Percentiles rank a stretch among this genome's conserved stretches.
phyloP scores from a whole-genome alignment of 2,888 invertebrate genomes.

The Nematopogon swammerdamellus region DNA sequence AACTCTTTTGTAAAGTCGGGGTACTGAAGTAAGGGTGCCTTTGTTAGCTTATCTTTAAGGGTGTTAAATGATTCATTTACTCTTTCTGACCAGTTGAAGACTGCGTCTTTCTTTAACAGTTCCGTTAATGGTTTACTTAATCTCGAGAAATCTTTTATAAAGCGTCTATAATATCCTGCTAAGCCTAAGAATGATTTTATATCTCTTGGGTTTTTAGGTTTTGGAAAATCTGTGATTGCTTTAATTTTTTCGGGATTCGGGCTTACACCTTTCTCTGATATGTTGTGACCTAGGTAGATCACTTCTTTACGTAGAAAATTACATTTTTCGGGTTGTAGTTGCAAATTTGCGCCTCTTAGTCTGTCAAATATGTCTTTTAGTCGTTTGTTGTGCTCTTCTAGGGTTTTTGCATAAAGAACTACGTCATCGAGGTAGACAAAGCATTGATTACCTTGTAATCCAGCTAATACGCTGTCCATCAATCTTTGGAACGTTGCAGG shows the following conservation, averaged over 20 bases:
- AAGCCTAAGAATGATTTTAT: conserved; percentile 10
- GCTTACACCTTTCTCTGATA: conserved; percentile 14
- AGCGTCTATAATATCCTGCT: conserved; percentile 6
- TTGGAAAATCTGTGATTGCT: conserved; percentile 9
- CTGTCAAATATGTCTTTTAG: too few relatives aligned
- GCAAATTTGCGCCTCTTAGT: too few relatives aligned
- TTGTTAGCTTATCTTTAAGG: conserved; percentile 3
- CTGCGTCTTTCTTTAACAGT: not conserved
- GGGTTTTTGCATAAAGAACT: not conserved
- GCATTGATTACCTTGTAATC: too few relatives aligned
- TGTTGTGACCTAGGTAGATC: conserved; percentile 16
- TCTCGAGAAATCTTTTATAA: conserved; percentile 12
- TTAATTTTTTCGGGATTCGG: conserved; percentile 13
- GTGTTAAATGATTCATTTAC: conserved; percentile 4
- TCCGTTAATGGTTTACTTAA: conserved; percentile 12
- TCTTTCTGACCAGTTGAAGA: conserved; percentile 3
- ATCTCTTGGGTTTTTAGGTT: conserved; percentile 11
- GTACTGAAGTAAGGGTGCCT: conserved; percentile 6
- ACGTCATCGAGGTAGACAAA: too few relatives aligned
- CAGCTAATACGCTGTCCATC: too few relatives aligned
- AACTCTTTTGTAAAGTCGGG: conserved; percentile 16
- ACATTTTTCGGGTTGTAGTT: too few relatives aligned
- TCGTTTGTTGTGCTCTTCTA: not conserved
- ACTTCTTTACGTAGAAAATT: conserved; percentile 9
- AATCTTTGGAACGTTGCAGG: too few relatives aligned